Base-by-base conservation (phyloP, 2,888 invertebrate species). In the Heliconius cydno region DNA sequence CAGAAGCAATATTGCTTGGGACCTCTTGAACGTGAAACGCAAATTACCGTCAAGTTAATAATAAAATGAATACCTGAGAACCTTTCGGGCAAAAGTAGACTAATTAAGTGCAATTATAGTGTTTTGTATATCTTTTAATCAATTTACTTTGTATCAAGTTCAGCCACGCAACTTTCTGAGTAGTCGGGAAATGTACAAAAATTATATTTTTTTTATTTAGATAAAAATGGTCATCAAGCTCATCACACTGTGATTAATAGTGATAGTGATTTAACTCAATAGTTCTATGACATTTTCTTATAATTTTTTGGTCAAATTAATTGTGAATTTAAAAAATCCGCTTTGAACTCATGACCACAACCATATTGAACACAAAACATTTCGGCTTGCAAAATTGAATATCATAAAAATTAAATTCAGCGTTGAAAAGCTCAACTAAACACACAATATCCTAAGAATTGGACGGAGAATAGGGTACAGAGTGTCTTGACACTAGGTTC, bases 41-140 rank as follows among this genome's bases (percentile, higher is more conserved):
- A 22, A 68, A 78, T 73, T 73, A 41, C n/a, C 52, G 57, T 68
- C 67, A 67, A 77, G 57, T 38, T 76, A 60, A 73, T 77, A 22
- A 60, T 28, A 66, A 60, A 73, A 73, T 66, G 72, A 60, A 77
- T 67, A 71, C 73, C 57, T 73, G 79, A 41, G 73, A 79, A 71
- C 30, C 41, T 76, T 65, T 38, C 66, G 41, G 34, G 65, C n/a
- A n/a, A 57, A 57, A 60, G 60, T 60, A 73, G n/a, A 73, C 60
- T 73, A 22, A 60, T 60, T 73, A 73, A 34, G n/a, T n/a, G n/a
- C 60, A 60, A 60, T 73, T 73, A 60, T 15, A 25, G n/a, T 25
- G 34, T 60, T 60, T n/a, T 5, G 34, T 38, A 25, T 9, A 60
- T 34, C 30, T 34, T 60, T n/a, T 38, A 60, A 60, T 34, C 34